Conservation (phyloP, 35 echinoderm and acorn worm species). For the Hemicentrotus pulcherrimus region DNA sequence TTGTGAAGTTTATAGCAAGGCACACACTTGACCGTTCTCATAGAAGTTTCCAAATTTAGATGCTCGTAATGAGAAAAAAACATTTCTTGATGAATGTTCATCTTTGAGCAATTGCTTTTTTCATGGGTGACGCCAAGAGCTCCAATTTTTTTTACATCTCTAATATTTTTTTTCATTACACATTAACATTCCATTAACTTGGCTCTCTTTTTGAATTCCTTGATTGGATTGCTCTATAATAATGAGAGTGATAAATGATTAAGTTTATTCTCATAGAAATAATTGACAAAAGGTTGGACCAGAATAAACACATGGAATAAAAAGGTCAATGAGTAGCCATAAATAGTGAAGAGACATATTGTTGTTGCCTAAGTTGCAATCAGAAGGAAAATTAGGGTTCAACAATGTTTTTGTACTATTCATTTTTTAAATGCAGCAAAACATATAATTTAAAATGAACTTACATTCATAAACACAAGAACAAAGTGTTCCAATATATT, state of each 20-base stretch:
- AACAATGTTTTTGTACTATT: no score
- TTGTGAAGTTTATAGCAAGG: background rate
- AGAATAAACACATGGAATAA: background rate
- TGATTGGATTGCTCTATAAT: background rate
- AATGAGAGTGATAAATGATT: background rate
- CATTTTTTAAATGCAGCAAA: no score
- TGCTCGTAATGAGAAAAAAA: background rate
- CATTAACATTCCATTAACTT: slow-evolving; percentile 1
- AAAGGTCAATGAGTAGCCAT: background rate
- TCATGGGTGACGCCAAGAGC: background rate
- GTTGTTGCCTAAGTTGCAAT: no score
- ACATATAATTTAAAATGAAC: background rate
- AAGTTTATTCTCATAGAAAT: background rate
- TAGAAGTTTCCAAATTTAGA: slow-evolving; percentile 17
- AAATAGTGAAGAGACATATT: background rate
- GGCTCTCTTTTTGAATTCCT: background rate
- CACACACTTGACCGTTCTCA: background rate
- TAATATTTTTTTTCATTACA: background rate
- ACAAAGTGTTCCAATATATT: background rate
- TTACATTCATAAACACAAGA: background rate
- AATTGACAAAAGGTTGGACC: background rate
- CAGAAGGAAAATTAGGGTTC: no score
- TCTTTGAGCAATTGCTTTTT: background rate
- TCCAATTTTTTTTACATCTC: background rate
- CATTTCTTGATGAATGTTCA: slow-evolving; percentile 8